phyloP scores from a whole-genome alignment of 2,888 invertebrate species.

The Strigamia maritima region DNA sequence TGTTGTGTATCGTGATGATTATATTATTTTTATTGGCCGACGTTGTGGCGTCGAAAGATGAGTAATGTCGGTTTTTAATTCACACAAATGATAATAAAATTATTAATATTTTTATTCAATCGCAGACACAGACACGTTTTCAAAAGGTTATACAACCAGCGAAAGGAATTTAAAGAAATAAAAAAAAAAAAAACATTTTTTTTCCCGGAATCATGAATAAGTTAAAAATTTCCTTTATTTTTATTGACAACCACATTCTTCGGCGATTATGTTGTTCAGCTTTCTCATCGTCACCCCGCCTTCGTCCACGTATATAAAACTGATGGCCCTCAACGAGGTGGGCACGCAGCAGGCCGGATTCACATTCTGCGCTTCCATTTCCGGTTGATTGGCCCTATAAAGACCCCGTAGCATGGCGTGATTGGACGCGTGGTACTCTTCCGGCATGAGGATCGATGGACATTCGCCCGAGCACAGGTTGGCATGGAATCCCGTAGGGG shows the following conservation, averaged over 20 bases:
- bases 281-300: background rate
- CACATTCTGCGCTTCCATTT: background rate
- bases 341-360: constrained; percentile 6
- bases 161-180: background rate
- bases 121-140: background rate
- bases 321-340: background rate
- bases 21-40: background rate
- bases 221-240: background rate
- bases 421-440: background rate
- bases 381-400: background rate
- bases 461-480: constrained; percentile 2
- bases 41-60: background rate
- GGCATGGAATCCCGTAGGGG: background rate
- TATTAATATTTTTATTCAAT: constrained; percentile 20
- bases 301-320: constrained; percentile 13
- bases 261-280: constrained; percentile 8
- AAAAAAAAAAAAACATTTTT: no score
- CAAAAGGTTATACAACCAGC: background rate
- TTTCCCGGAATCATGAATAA: background rate
- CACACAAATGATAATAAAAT: background rate
- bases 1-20: no score
- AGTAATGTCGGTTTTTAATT: constrained; percentile 4
- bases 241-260: constrained; percentile 35
- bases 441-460: background rate
- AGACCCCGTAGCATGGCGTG: constrained; percentile 13